Percentiles rank a stretch among this genome's conserved stretches.
These are phyloP conservation scores for Nezara viridula DNA, from an alignment of 2,888 invertebrate genomes.

Conservation along the genomic window DNA sequence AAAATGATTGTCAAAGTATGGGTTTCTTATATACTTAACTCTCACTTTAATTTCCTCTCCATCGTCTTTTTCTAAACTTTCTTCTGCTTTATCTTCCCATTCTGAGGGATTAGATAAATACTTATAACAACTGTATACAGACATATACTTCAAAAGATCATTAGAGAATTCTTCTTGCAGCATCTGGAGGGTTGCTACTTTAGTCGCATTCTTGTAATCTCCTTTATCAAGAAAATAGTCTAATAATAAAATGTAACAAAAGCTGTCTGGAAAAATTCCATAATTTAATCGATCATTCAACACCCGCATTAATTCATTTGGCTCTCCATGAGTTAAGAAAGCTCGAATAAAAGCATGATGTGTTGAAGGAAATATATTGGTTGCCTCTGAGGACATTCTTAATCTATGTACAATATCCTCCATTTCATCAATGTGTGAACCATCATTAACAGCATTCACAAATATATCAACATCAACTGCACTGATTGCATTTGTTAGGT, in stretches of 20 bases:
- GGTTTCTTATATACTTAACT: conserved; percentile 84
- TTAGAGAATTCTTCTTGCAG: conserved; percentile 88
- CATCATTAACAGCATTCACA: conserved; percentile 76
- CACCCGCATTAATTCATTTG: conserved; percentile 78
- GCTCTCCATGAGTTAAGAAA: conserved; percentile 72
- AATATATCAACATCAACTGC: conserved; percentile 88
- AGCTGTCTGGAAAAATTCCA: conserved; percentile 91
- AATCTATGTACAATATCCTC: conserved; percentile 80
- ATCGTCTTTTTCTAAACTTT: conserved; percentile 69
- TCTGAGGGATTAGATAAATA: conserved; percentile 74
- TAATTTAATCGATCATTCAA: conserved; percentile 87
- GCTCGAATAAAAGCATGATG: conserved; percentile 83
- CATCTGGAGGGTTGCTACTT: conserved; percentile 85
- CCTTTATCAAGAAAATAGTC: conserved; percentile 81
- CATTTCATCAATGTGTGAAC: conserved; percentile 78
- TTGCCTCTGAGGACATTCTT: conserved; percentile 79
- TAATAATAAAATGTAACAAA: conserved; percentile 83
- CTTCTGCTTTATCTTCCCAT: conserved; percentile 70
- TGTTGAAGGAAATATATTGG: conserved; percentile 83
- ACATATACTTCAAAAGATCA: conserved; percentile 78
- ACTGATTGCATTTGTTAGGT: conserved; percentile 76
- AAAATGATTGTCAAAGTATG: conserved; percentile 91
- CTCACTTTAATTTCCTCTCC: conserved; percentile 81
- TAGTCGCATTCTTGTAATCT: conserved; percentile 80
- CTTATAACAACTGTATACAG: conserved; percentile 82